Conservation (phyloP, 2,113 vertebrate genomes). For the Fulmarus glacialis region DNA sequence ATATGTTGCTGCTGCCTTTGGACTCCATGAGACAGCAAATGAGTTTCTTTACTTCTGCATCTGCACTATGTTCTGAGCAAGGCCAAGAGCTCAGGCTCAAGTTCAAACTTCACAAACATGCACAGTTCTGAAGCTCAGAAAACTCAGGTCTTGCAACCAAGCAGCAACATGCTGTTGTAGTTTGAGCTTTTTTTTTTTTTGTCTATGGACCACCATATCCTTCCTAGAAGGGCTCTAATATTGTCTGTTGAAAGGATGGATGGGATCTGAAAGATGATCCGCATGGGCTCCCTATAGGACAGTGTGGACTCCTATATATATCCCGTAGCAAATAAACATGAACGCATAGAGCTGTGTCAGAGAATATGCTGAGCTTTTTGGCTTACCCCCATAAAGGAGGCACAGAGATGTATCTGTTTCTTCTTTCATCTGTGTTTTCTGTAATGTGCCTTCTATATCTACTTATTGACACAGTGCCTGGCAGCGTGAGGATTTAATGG, state of each 20-base stretch:
- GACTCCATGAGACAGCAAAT: not conserved
- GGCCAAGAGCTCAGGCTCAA: not conserved
- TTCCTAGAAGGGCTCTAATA: not conserved
- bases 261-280: not conserved
- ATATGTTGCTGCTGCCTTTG: not conserved
- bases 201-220: not conserved
- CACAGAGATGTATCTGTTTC: not conserved
- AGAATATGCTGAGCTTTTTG: not conserved
- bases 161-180: not conserved
- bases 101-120: not conserved
- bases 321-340: not conserved
- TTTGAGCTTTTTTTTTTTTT: not conserved
- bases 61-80: not conserved
- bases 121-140: not conserved
- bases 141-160: not conserved
- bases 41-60: not conserved
- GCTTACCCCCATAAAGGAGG: not conserved
- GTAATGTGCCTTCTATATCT: not conserved
- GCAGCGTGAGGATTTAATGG: not conserved
- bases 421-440: not conserved
- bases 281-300: not conserved
- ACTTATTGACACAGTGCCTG: not conserved
- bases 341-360: not conserved
- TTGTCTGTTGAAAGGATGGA: not conserved
- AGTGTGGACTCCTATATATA: fast-evolving